phyloP scores from a whole-genome alignment of 2,888 invertebrate genomes.

The Eupelmus urozonus region DNA sequence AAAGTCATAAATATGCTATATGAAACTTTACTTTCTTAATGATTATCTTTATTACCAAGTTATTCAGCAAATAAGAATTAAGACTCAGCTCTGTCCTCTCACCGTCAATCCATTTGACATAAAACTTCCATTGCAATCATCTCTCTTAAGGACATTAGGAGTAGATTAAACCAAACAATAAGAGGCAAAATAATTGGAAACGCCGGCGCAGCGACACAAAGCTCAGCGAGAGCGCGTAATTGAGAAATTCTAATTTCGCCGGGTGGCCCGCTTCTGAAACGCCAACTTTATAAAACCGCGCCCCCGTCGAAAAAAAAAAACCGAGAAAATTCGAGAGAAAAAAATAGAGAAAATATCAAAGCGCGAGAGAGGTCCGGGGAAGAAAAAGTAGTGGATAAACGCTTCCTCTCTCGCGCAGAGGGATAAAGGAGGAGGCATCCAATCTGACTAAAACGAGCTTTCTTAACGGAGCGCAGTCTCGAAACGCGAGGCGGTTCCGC shows the following conservation, averaged over 20 bases:
- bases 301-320: background rate
- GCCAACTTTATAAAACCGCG: background rate
- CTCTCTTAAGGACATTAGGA: slow-evolving; percentile 13
- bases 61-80: too few species aligned
- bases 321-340: background rate
- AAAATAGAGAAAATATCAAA: slow-evolving; percentile 15
- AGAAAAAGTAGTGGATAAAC: slow-evolving; percentile 23
- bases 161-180: slow-evolving; percentile 28
- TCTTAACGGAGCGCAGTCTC: slow-evolving; percentile 40
- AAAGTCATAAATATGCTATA: too few species aligned
- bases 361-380: background rate
- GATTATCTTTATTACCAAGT: too few species aligned
- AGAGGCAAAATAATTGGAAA: slow-evolving; percentile 12
- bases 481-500: background rate
- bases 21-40: too few species aligned
- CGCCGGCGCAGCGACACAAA: background rate
- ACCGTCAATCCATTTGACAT: slow-evolving; percentile 21
- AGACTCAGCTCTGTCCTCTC: background rate
- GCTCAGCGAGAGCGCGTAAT: slow-evolving; percentile 28
- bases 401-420: background rate
- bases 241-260: slow-evolving; percentile 24
- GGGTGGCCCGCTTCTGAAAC: background rate
- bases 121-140: slow-evolving; percentile 34
- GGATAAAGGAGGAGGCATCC: slow-evolving; percentile 56
- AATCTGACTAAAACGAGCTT: slow-evolving; percentile 64